A percentile compares a stretch with the other conserved stretches of the same genome.
Evolutionary conservation across 30 jellyfish, hydroid and myxozoan species (phyloP).

Genomic region (Phacellophora camtschatica): DNA sequence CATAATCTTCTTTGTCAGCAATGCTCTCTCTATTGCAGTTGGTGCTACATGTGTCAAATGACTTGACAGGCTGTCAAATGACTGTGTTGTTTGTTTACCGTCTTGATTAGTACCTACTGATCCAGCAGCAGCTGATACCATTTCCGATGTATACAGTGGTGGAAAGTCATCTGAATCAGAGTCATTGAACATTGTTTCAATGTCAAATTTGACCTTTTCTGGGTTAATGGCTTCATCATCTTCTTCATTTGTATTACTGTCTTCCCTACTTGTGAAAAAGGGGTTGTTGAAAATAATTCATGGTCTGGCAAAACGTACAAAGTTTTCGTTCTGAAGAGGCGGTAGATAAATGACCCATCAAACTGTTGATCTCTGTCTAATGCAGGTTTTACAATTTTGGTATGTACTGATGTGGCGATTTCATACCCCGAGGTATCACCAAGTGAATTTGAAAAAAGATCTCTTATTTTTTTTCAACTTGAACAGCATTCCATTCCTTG

Average conservation of each 20-base stretch:
- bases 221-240: no score
- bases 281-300: background rate
- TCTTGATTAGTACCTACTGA: background rate
- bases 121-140: background rate
- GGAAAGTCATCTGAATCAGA: conserved; percentile 4
- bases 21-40: background rate
- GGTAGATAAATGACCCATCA: background rate
- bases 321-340: conserved; percentile 2
- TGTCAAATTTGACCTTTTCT: no score
- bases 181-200: no score
- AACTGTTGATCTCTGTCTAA: background rate
- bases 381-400: conserved; percentile 17
- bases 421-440: background rate
- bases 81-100: background rate
- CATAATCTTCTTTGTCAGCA: background rate
- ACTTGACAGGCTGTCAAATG: background rate
- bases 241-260: no score
- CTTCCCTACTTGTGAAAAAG: no score
- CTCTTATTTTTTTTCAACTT: background rate
- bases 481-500: conserved; percentile 19
- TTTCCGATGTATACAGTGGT: background rate
- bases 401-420: conserved; percentile 1
- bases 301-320: conserved; percentile 14
- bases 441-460: background rate
- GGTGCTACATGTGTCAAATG: conserved; percentile 2